Percentiles rank a stretch among this genome's conserved stretches.
phyloP scores from a whole-genome alignment of 2,888 invertebrate genomes.

The Sussaba pulchella region DNA sequence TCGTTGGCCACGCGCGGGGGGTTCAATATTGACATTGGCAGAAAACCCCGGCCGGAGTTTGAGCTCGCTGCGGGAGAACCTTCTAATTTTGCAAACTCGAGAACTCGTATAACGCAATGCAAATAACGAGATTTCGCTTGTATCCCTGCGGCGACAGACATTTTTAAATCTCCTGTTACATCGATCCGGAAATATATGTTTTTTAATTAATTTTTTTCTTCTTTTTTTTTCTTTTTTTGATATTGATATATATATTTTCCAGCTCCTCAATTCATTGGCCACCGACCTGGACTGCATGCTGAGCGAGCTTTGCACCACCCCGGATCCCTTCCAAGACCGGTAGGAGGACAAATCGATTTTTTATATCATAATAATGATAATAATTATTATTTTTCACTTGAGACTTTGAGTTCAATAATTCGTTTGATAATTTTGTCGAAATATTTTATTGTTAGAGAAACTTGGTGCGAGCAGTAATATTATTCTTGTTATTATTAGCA shows the following conservation, averaged over 20 bases:
- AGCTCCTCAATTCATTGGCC: slow-evolving; percentile 93
- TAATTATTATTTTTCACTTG: too few species aligned
- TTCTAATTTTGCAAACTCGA: slow-evolving; percentile 80
- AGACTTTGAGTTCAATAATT: too few species aligned
- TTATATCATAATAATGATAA: too few species aligned
- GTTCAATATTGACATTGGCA: slow-evolving; percentile 80
- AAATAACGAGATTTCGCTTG: slow-evolving; percentile 70
- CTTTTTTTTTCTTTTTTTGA: slow-evolving; percentile 41
- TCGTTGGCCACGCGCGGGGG: slow-evolving; percentile 66
- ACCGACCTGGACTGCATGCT: slow-evolving; percentile 95
- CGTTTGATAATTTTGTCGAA: too few species aligned
- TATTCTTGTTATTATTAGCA: too few species aligned
- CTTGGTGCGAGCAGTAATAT: too few species aligned
- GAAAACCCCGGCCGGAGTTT: slow-evolving; percentile 73
- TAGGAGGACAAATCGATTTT: slow-evolving; percentile 70
- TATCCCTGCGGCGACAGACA: not conserved
- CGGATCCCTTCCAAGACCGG: slow-evolving; percentile 82
- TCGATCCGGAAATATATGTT: not conserved
- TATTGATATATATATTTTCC: slow-evolving; percentile 82
- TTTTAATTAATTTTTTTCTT: slow-evolving; percentile 10
- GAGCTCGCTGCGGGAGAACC: slow-evolving; percentile 71
- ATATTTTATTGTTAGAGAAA: too few species aligned
- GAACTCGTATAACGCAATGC: slow-evolving; percentile 75
- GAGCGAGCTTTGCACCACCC: slow-evolving; percentile 91
- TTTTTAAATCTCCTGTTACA: not conserved